These are phyloP conservation scores for Crotophaga sulcirostris DNA, from an alignment of 2,113 vertebrate genomes.

Conservation along the genomic window DNA sequence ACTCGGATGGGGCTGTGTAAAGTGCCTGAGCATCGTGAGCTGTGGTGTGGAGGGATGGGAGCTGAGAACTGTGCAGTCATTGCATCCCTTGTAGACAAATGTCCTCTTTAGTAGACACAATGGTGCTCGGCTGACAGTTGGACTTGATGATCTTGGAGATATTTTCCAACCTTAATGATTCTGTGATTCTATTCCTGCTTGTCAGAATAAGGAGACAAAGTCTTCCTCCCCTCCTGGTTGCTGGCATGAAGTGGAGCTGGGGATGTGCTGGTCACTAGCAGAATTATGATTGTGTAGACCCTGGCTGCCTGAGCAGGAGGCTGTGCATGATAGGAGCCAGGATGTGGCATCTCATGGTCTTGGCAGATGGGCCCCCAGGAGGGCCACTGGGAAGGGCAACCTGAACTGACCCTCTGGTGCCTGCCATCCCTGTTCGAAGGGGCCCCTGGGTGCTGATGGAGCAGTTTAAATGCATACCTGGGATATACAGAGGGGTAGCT, in stretches of 20 bases:
- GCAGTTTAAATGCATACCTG: not conserved
- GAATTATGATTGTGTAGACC: not conserved
- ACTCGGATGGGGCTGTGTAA: not conserved
- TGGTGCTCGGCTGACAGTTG: too few relatives aligned
- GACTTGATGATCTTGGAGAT: too few relatives aligned
- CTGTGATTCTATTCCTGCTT: not conserved
- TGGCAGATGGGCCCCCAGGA: not conserved
- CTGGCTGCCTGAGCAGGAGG: not conserved
- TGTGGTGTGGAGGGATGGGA: not conserved
- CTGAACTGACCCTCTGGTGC: not conserved
- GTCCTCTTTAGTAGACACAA: not conserved
- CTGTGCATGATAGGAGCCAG: not conserved
- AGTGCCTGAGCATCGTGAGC: rapidly evolving
- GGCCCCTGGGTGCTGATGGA: not conserved
- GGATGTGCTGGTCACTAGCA: not conserved
- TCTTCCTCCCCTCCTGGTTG: not conserved
- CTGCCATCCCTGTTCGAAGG: rapidly evolving
- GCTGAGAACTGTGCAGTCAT: not conserved
- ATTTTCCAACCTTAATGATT: too few relatives aligned
- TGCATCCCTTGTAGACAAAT: not conserved
- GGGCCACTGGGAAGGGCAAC: not conserved
- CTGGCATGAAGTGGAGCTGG: not conserved
- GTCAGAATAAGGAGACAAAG: rapidly evolving
- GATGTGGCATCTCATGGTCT: rapidly evolving
- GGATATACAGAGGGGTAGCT: not conserved